Base-by-base conservation (phyloP, 2,888 invertebrate species). In the Drosophila longiperda region DNA sequence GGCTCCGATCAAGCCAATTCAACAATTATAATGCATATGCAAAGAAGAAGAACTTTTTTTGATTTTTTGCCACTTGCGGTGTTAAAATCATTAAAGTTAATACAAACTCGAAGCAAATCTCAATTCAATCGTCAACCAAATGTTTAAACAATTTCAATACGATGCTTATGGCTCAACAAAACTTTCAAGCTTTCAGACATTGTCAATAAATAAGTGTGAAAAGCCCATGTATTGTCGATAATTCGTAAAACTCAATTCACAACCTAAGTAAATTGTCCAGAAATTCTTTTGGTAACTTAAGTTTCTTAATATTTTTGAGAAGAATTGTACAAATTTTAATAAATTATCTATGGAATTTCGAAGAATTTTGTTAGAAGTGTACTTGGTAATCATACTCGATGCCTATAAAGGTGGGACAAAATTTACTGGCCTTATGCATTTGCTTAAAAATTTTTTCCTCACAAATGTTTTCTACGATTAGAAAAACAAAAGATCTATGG, bases 1-100 rank as follows among this genome's bases (percentile, higher is more conserved):
- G 12, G n/a, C n/a, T 2, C 48, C 57, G 15, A 33, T 42, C 48
- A 34, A 53, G 5, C 29, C 69, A 55, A 42, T 55, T 23, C 33
- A 11, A 58, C 15, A n/a, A n/a, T 17, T 20, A 23, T 7, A 57
- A 32, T 42, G 57, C 9, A 32, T 20, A 20, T 15, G 57, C 38
- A 15, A 20, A 29, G 20, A 23, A 17, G 17, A 45, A 32, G 33
- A 32, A 48, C 5, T 66, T 26, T 23, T 50, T 53, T 6, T 29
- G 6, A 20, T 42, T 40, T n/a, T 45, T 63, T 57, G n/a, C 5
- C 54, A 40, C 12, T 32, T 20, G 55, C 36, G 57, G 23, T 34
- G 50, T 36, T 3, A 26, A 42, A 57, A 48, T 59, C 26, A 59
- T 20, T 11, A 3, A n/a, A 38, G 12, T 54, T 45, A 59, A 55